Conservation (phyloP, 2,888 invertebrate genomes). For the Cheilosia grossa region DNA sequence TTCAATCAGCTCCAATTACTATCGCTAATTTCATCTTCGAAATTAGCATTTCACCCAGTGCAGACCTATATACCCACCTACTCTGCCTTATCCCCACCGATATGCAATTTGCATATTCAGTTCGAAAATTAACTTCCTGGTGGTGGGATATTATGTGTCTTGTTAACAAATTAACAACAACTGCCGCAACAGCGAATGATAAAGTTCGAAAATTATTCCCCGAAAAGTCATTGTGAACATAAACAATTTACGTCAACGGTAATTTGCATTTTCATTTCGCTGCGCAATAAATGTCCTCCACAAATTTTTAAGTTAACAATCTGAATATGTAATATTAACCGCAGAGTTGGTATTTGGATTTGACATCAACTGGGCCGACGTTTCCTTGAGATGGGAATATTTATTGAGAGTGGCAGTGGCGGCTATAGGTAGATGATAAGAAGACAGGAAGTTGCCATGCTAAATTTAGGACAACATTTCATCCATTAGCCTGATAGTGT, state of each 20-base stretch:
- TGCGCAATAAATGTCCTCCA: constrained; percentile 11
- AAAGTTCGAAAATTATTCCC: constrained; percentile 38
- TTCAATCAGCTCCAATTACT: too few species aligned
- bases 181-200: constrained; percentile 8
- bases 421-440: not conserved
- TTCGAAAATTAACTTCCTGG: constrained; percentile 12
- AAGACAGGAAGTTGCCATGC: constrained; percentile 26
- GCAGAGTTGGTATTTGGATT: not conserved
- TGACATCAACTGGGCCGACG: constrained; percentile 5
- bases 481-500: constrained; percentile 68
- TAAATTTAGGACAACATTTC: constrained; percentile 61
- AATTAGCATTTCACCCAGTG: not conserved
- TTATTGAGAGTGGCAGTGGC: not conserved
- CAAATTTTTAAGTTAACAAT: constrained; percentile 32
- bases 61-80: not conserved
- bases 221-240: constrained; percentile 51
- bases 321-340: constrained; percentile 28
- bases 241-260: constrained; percentile 43
- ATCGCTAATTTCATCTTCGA: not conserved
- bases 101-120: constrained; percentile 4
- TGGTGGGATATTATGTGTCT: not conserved
- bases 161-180: constrained; percentile 23
- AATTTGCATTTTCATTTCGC: constrained; percentile 48
- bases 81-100: not conserved
- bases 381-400: constrained; percentile 12